Evolutionary conservation across 1,140 invertebrate species (phyloP).

Genomic region (Acromyrmex heyeri): DNA sequence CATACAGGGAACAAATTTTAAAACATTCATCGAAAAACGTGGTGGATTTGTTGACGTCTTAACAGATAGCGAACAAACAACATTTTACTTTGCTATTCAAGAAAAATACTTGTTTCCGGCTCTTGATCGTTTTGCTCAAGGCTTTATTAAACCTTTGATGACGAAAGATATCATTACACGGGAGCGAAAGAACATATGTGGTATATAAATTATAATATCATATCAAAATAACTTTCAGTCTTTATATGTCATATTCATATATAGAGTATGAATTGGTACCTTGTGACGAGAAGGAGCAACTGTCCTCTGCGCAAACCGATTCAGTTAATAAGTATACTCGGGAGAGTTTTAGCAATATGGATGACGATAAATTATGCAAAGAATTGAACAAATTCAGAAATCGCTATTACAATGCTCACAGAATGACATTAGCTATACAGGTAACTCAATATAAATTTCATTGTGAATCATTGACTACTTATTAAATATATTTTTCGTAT

Average conservation of each 20-base stretch:
- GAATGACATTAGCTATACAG: conserved; percentile 95
- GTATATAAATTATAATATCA: conserved; percentile 83
- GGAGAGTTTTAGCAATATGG: conserved; percentile 93
- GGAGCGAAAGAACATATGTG: conserved; percentile 97
- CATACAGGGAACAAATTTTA: conserved; percentile 92
- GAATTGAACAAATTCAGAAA: conserved; percentile 92
- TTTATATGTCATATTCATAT: conserved; percentile 18
- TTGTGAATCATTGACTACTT: neutral
- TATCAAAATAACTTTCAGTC: neutral
- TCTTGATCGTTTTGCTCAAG: conserved; percentile 95
- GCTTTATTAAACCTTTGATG: conserved; percentile 96
- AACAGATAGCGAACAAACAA: conserved; percentile 94
- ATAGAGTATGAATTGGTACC: conserved; percentile 92
- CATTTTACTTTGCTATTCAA: conserved; percentile 95
- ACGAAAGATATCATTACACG: conserved; percentile 94
- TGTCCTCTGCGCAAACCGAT: conserved; percentile 89
- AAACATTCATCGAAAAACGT: conserved; percentile 92
- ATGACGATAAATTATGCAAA: conserved; percentile 89
- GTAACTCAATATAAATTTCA: conserved; percentile 77
- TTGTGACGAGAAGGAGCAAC: conserved; percentile 91
- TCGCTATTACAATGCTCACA: conserved; percentile 94
- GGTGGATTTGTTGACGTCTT: conserved; percentile 94
- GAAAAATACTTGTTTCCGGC: conserved; percentile 91
- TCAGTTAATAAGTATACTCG: conserved; percentile 94
- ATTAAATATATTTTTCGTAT: neutral